Base-by-base conservation (phyloP, 1,140 invertebrate genomes). In the Halictus rubicundus region DNA sequence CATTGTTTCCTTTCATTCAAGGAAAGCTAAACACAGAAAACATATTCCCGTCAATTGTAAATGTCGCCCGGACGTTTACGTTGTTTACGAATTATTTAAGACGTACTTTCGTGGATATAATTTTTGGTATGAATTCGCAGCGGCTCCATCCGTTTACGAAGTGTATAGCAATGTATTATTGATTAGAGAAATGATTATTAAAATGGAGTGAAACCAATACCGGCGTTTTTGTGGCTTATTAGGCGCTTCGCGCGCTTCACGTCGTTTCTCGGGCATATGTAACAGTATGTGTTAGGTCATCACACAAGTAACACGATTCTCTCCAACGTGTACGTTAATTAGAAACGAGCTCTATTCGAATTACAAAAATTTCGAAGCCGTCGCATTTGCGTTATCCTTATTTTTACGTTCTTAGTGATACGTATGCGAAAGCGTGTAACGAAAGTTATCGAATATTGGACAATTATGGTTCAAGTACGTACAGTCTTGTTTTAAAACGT, bases 1-100 rank as follows among this genome's bases (percentile, higher is more conserved):
- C 9, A 10, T 57, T 57, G 8, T 68, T 73, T 64, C 52, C 46
- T 61, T 25, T 70, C 69, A 68, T 72, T 74, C 73, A 73, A 78
- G 74, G 61, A 76, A 78, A 7, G 21, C 21, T 65, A 54, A 16
- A 57, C n/a, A 32, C 32, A 32, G n/a, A n/a, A n/a, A n/a, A n/a
- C 21, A 52, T 61, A 54, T 68, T 66, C 21, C 54, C 61, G 60
- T 54, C 27, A 75, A 57, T 57, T 37, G 49, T 57, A 49, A 61
- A 80, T 42, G 70, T 71, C 57, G 5, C 59, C 57, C 39, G 14
- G 25, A 64, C 57, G 64, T 84, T 84, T 68, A 69, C 21, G 52
- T 66, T 69, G 46, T 68, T 82, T 69, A 82, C 42, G 42, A 78
- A 42, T 84, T 79, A 84, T 74, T 75, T 83, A 70, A 84, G 66